These are phyloP conservation scores for Cyrtorhinus lividipennis DNA, from an alignment of 1,140 invertebrate species.

Conservation along the genomic window DNA sequence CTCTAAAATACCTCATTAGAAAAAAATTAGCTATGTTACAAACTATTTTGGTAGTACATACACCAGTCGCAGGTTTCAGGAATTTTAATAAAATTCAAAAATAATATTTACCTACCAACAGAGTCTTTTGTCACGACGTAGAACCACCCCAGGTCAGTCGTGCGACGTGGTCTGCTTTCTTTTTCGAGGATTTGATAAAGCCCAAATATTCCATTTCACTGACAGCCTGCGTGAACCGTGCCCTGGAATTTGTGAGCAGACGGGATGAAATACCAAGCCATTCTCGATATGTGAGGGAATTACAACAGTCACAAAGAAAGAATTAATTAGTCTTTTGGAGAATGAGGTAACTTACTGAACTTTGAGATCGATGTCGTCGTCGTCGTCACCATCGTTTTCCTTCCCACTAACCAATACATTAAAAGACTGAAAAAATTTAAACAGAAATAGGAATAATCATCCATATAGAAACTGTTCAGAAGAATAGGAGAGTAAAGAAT, in stretches of 20 bases:
- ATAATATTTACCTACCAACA: not conserved
- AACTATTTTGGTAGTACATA: too few species aligned
- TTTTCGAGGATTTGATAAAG: slow-evolving; percentile 75
- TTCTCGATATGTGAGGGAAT: not conserved
- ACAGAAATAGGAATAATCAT: too few species aligned
- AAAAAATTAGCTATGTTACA: not conserved
- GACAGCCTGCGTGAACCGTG: slow-evolving; percentile 69
- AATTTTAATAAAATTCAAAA: not conserved
- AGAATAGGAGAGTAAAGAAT: too few species aligned
- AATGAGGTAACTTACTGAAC: slow-evolving; percentile 38
- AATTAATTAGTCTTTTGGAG: not conserved
- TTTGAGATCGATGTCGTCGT: slow-evolving; percentile 35
- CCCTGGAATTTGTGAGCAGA: slow-evolving; percentile 44
- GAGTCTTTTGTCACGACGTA: not conserved
- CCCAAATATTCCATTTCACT: slow-evolving; percentile 80
- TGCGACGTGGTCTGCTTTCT: slow-evolving; percentile 79
- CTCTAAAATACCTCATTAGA: not conserved
- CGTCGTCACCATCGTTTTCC: slow-evolving; percentile 13
- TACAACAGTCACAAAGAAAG: not conserved
- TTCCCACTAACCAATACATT: slow-evolving; percentile 19
- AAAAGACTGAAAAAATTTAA: slow-evolving; percentile 20
- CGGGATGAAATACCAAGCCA: slow-evolving; percentile 22
- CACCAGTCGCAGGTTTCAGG: too few species aligned
- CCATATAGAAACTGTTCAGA: too few species aligned
- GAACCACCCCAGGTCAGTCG: slow-evolving; percentile 53